phyloP scores from a whole-genome alignment of 2,888 invertebrate species.

The Hofmannophila pseudospretella region DNA sequence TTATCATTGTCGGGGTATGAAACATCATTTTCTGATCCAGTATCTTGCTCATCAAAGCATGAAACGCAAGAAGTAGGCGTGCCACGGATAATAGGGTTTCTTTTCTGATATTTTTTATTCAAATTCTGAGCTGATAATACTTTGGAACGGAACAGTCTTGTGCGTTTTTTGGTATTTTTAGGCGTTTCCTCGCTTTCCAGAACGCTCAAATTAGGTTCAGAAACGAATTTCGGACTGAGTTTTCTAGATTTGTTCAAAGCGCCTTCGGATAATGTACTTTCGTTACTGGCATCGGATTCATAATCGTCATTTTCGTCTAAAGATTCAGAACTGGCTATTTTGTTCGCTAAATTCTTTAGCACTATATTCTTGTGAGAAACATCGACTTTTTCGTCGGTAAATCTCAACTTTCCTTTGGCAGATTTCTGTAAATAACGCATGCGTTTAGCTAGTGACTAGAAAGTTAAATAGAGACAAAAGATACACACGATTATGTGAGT shows the following conservation, averaged over 20 bases:
- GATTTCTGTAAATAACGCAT: constrained; percentile 51
- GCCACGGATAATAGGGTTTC: constrained; percentile 36
- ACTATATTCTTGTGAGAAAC: constrained; percentile 67
- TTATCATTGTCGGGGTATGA: constrained; percentile 26
- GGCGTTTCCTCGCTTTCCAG: constrained; percentile 62
- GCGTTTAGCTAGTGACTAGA: constrained; percentile 20
- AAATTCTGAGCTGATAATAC: constrained; percentile 43
- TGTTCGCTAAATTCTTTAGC: constrained; percentile 62
- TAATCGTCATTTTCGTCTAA: constrained; percentile 50
- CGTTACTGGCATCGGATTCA: constrained; percentile 63
- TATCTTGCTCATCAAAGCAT: constrained; percentile 63
- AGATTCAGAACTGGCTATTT: constrained; percentile 62
- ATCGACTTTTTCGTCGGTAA: constrained; percentile 55
- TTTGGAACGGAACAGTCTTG: constrained; percentile 63
- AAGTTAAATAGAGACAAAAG: constrained; percentile 36
- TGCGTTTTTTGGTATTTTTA: constrained; percentile 57
- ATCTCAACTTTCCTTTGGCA: constrained; percentile 53
- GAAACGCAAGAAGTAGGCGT: constrained; percentile 67
- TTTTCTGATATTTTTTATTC: constrained; percentile 65
- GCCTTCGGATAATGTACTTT: constrained; percentile 66
- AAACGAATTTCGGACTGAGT: constrained; percentile 67
- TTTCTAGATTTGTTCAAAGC: constrained; percentile 52
- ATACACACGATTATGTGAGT: constrained; percentile 14
- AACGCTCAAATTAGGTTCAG: constrained; percentile 66
- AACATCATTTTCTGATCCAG: constrained; percentile 39